phyloP scores from a whole-genome alignment of 1,140 invertebrate species.

The Drosophila mauritiana region DNA sequence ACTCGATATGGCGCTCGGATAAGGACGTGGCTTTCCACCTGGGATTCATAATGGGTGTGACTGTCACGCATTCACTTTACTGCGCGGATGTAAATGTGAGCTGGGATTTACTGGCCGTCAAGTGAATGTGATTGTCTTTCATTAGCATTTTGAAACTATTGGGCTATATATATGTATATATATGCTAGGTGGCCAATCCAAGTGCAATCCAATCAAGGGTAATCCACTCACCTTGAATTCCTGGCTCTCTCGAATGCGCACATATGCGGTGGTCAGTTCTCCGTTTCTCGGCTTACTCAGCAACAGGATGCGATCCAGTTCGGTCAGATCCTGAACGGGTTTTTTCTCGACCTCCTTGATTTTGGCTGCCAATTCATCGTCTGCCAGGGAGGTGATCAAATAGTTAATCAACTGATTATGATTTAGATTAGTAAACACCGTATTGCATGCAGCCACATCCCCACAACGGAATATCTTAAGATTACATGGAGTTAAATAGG shows the following conservation, averaged over 20 bases:
- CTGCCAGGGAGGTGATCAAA: slow-evolving; percentile 35
- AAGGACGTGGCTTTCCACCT: slow-evolving; percentile 6
- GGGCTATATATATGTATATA: too few relatives aligned
- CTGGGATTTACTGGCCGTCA: slow-evolving; percentile 9
- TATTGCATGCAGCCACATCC: slow-evolving; percentile 46
- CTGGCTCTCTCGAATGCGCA: slow-evolving; percentile 98
- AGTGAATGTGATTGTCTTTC: slow-evolving; percentile 45
- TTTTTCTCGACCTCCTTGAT: slow-evolving; percentile 87
- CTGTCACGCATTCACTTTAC: slow-evolving; percentile 15
- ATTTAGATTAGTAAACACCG: not conserved
- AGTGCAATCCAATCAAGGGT: not conserved
- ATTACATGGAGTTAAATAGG: slow-evolving; percentile 5
- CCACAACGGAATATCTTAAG: slow-evolving; percentile 33
- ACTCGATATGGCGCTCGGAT: slow-evolving; percentile 33
- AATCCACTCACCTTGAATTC: slow-evolving; percentile 95
- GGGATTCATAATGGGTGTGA: slow-evolving; percentile 28
- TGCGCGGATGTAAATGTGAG: slow-evolving; percentile 13
- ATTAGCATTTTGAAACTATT: slow-evolving; percentile 28
- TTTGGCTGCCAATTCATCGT: slow-evolving; percentile 79
- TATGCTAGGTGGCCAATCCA: too few relatives aligned
- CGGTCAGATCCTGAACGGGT: slow-evolving; percentile 87
- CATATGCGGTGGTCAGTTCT: slow-evolving; percentile 92
- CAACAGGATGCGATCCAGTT: slow-evolving; percentile 95
- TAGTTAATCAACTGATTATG: slow-evolving; percentile 12
- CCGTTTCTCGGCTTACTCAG: slow-evolving; percentile 96